Percentiles rank a stretch among this genome's conserved stretches.
Conservation (phyloP, 2,113 vertebrate genomes). For the Progne subis region DNA sequence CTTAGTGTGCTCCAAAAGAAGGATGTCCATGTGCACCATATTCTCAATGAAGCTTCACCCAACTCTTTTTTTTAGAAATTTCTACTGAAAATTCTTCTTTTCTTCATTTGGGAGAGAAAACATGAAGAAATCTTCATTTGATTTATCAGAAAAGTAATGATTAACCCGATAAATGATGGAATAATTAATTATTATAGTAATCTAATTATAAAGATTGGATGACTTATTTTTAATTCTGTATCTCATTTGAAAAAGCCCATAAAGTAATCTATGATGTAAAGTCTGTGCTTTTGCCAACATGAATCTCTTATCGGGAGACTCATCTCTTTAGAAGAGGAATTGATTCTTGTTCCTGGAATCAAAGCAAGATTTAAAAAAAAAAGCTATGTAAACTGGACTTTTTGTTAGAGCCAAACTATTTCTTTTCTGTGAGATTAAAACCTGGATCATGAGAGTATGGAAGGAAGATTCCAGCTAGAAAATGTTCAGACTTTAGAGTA, state of each 20-base stretch:
- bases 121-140: not conserved
- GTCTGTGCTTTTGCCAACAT: not conserved
- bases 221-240: not conserved
- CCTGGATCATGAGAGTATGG: not conserved
- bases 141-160: not conserved
- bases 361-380: not conserved
- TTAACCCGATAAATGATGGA: not conserved
- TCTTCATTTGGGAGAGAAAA: not conserved
- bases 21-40: not conserved
- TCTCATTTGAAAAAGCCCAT: not conserved
- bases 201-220: not conserved
- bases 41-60: not conserved
- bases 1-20: not conserved
- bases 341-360: slow-evolving; percentile 3
- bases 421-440: not conserved
- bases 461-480: not conserved
- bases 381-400: not conserved
- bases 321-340: not conserved
- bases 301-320: not conserved
- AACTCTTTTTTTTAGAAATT: not conserved
- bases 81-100: not conserved
- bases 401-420: not conserved
- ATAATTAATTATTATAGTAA: not conserved
- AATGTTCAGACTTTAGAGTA: not conserved
- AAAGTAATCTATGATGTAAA: not conserved